Evolutionary conservation across 2,113 vertebrate genomes (phyloP).

Genomic region (Corvus cornix): DNA sequence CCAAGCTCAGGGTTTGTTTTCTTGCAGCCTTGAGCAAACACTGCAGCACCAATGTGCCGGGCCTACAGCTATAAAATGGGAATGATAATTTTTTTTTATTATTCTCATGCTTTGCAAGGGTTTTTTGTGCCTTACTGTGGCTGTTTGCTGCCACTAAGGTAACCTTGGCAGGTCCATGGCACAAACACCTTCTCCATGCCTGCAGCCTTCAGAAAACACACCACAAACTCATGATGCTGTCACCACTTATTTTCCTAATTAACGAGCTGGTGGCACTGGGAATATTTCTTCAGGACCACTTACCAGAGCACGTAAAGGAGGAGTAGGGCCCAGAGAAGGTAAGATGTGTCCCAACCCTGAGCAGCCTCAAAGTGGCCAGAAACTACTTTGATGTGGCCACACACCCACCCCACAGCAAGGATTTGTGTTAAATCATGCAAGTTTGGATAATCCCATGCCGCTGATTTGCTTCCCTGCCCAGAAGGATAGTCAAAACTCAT

Average conservation of each 20-base stretch:
- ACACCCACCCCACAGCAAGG: not conserved
- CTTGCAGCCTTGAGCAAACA: not conserved
- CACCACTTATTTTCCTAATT: not conserved
- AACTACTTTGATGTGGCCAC: not conserved
- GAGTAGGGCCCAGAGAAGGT: not conserved
- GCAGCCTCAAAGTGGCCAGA: not conserved
- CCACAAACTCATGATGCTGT: not conserved
- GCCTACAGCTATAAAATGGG: not conserved
- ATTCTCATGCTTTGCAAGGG: not conserved
- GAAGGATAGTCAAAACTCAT: constrained; percentile 15
- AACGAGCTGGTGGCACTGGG: not conserved
- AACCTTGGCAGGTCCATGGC: not conserved
- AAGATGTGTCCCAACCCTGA: not conserved
- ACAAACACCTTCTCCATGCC: not conserved
- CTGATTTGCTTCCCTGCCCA: not conserved
- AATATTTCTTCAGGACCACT: not conserved
- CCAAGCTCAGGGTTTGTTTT: not conserved
- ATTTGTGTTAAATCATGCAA: not conserved
- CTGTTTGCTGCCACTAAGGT: not conserved
- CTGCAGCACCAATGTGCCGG: not conserved
- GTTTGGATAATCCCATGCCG: not conserved
- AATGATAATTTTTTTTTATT: not conserved
- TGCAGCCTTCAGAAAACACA: not conserved
- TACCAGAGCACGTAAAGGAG: not conserved
- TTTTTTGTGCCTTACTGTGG: not conserved